Base-by-base conservation (phyloP, 2,888 invertebrate species). In the Craniophora ligustri region DNA sequence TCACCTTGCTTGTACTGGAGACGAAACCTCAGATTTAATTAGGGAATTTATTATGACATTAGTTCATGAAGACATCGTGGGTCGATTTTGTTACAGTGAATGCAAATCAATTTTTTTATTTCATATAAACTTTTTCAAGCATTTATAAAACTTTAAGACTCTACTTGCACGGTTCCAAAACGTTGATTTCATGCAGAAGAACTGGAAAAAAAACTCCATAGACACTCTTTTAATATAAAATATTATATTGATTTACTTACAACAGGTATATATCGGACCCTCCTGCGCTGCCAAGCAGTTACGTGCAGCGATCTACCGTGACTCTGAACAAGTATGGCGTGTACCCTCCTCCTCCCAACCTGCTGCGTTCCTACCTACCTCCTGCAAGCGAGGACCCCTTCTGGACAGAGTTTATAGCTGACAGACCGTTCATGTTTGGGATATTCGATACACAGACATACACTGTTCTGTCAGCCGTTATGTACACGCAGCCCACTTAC, bases 251-350 rank as follows among this genome's bases (percentile, higher is more conserved):
- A 26, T 26, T 41, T 5, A 30, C 39, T 31, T 13, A 14, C 31
- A 21, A 19, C 67, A 78, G 65, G 47, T 53, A 54, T 19, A 16
- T 58, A 13, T 64, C 67, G 13, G 32, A 19, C 6, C 67, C 67
- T 0, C 54, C 70, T n/a, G 66, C 67, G 0, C 21, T 50, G 10
- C 67, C 67, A 0, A 69, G 59, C 32, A 65, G 53, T 36, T 69
- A 65, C 42, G 32, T 64, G 7, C 67, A 67, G 23, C 65, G 70
- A 11, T 35, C 68, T 0, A 40, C 73, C n/a, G n/a, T 67, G 7
- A 67, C 66, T 0, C 19, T 67, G 14, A 40, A 53, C 26, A 64
- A 49, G 21, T 0, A 49, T 1, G 66, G 70, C 13, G 40, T 64
- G 11, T 26, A 62, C 11, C 44, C 46, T n/a, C 32, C 64, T 8